Percentiles rank a stretch among this genome's conserved stretches.
These are phyloP conservation scores for Akabosia matsudoensis DNA, from an alignment of 1,140 invertebrate genomes.

Conservation along the genomic window DNA sequence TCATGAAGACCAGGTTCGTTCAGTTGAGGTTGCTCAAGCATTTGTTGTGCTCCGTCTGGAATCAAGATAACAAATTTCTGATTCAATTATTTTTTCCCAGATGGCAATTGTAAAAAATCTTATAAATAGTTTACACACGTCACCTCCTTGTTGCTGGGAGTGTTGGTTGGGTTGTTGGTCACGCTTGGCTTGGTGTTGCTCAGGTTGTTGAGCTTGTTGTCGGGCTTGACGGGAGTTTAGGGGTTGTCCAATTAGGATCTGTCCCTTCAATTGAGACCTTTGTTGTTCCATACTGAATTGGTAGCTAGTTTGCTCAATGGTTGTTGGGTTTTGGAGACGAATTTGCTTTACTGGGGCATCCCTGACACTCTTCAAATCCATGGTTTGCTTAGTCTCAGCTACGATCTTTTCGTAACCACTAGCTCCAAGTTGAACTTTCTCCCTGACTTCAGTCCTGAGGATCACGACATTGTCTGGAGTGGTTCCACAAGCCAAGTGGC, in stretches of 20 bases:
- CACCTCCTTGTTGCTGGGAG: neutral
- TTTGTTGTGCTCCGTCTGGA: neutral
- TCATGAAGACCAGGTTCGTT: slow-evolving; percentile 1
- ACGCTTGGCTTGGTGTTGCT: neutral
- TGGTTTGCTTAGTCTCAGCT: neutral
- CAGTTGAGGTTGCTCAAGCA: slow-evolving; percentile 8
- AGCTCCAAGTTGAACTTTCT: neutral
- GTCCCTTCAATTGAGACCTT: slow-evolving; percentile 11
- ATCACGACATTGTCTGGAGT: neutral
- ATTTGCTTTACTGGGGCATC: neutral
- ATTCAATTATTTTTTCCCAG: neutral
- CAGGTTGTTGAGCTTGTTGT: neutral
- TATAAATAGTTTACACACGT: too few species aligned
- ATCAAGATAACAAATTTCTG: neutral
- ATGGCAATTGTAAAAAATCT: too few species aligned
- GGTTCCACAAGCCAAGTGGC: neutral
- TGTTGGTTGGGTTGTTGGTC: neutral
- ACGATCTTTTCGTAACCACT: neutral
- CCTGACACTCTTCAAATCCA: neutral
- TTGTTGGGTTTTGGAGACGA: neutral
- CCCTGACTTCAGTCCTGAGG: neutral
- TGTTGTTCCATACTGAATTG: slow-evolving; percentile 19
- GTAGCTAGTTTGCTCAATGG: neutral
- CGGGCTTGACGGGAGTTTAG: slow-evolving; percentile 1
- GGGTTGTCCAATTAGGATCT: slow-evolving; percentile 10